Evolutionary conservation across 1,140 invertebrate species (phyloP), one percentile per base, ranked within the genome.

Genomic region (Microplitis mediator): DNA sequence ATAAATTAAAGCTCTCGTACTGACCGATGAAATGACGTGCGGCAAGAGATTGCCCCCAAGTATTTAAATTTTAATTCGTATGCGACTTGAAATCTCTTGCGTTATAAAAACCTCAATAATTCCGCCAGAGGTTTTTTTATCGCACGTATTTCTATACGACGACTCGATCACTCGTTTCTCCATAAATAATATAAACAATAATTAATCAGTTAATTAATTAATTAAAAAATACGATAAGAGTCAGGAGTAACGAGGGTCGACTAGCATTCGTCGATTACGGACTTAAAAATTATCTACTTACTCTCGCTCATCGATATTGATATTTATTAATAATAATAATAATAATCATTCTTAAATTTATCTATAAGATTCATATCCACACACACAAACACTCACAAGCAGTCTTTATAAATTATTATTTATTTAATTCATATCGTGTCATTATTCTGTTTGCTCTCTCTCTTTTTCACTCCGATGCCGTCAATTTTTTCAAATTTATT

Each of bases 321-420:
- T 64, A 31, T 45, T 32, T 61, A 61, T 32, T 61, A 23, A 64
- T 64, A 64, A 31, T 74, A 64, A 32, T 74, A 54, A 54, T 54
- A 54, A 54, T 67, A 63, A 62, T 71, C 64, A 61, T 67, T 60
- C 39, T 34, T 73, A 73, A 70, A 65, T 63, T 68, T 74, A 77
- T 23, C 80, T 9, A 50, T 6, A 79, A 84, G 78, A 79, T 83
- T 84, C 77, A 78, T 81, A 83, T 80, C 76, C 81, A 79, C 76
- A 63, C 81, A 68, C 78, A 77, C 82, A 82, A 78, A 74, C 83
- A 84, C 76, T 82, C 82, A 78, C 81, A 81, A 84, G 82, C 85
- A 86, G 85, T 87, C 85, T 86, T 87, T 85, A 85, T 83, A 87
- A 85, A 85, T 75, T 73, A 85, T 75, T 80, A 78, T 79, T 75